These are phyloP conservation scores for Noctuana brunneofusca DNA, from an alignment of 2,888 invertebrate genomes.

Conservation along the genomic window DNA sequence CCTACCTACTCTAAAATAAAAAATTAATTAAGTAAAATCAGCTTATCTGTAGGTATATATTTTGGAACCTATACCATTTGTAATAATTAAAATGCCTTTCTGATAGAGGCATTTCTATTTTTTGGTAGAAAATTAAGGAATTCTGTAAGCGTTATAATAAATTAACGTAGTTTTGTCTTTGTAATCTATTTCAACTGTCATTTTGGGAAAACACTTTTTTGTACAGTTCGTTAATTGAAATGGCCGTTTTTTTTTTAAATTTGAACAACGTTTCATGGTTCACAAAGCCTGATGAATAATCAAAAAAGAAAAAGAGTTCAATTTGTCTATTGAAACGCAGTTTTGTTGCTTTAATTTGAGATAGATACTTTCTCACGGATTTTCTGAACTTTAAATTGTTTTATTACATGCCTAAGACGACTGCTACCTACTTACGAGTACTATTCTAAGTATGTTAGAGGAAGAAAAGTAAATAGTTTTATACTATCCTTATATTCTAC, in stretches of 20 bases:
- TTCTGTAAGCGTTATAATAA: no score
- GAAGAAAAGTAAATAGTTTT: no score
- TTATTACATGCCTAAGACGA: neutral
- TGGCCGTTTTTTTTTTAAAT: constrained; percentile 6
- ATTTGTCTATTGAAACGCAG: constrained; percentile 7
- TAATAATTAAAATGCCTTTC: no score
- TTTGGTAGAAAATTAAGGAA: no score
- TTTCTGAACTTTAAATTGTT: neutral
- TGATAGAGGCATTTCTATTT: no score
- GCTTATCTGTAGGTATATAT: no score
- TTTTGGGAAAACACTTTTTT: constrained; percentile 13
- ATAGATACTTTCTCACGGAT: constrained; percentile 8
- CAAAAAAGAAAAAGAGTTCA: neutral
- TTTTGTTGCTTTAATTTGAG: neutral
- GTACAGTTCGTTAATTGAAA: constrained; percentile 13
- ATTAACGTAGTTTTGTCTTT: neutral
- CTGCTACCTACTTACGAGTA: neutral
- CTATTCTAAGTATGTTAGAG: neutral
- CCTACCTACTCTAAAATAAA: no score
- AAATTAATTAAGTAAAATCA: no score
- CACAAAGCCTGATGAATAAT: constrained; percentile 1
- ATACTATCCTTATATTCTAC: neutral
- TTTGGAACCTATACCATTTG: no score
- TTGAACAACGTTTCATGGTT: constrained; percentile 9
- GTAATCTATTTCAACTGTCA: neutral